phyloP scores from a whole-genome alignment of 2,113 vertebrate genomes.

The Agapornis roseicollis region DNA sequence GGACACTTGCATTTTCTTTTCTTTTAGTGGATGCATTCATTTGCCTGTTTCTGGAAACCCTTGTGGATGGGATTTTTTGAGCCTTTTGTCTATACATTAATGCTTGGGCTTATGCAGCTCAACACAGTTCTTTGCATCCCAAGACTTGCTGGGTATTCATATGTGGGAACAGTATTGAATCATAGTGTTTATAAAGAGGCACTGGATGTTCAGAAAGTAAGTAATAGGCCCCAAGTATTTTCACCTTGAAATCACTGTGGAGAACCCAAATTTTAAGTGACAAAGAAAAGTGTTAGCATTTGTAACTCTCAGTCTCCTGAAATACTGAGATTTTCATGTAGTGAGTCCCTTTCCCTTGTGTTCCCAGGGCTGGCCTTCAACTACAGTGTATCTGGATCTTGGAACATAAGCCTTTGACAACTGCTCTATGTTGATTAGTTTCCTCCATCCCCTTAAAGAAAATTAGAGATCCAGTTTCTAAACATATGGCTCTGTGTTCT shows the following conservation, averaged over 20 bases:
- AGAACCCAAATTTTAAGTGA: neutral
- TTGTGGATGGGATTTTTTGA: neutral
- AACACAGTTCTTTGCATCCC: neutral
- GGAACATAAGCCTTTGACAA: neutral
- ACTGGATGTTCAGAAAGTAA: neutral
- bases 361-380: neutral
- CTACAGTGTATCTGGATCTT: neutral
- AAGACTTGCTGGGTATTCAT: neutral
- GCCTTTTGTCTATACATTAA: neutral
- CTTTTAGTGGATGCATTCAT: neutral
- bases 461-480: neutral
- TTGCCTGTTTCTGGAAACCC: neutral
- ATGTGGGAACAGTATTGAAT: neutral
- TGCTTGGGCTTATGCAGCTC: neutral
- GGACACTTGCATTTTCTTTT: neutral
- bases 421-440: neutral
- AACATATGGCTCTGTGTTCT: rapidly evolving
- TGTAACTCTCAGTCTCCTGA: neutral
- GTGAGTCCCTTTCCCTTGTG: neutral
- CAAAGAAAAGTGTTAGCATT: neutral
- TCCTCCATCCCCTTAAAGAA: neutral
- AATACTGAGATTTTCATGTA: neutral
- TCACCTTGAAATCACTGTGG: neutral
- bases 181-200: neutral
- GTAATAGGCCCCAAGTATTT: neutral